Base-by-base conservation (phyloP, 2,797 vertebrate genomes). In the Xerus rutilus region DNA sequence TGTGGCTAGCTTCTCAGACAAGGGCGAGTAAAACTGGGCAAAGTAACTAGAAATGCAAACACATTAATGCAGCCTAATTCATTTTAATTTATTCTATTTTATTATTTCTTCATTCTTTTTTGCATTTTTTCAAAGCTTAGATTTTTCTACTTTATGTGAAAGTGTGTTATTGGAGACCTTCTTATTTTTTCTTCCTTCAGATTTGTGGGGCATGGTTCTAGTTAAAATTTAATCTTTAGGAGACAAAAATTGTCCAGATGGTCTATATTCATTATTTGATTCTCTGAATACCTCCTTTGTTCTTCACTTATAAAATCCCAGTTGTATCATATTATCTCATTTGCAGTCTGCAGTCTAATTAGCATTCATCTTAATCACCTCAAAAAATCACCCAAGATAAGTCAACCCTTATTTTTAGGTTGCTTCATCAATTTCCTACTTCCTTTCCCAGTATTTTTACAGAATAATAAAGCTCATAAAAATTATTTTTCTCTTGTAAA, bases 401-500 rank as follows among this genome's bases (percentile, higher is more conserved):
- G 74, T 62, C 11, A 57, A 86, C 3, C 6, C n/a, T 89, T 25
- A 87, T 70, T 90, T 32, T 95, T 62, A 76, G 32, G 23, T 79
- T 92, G 12, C 28, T 76, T 94, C 65, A 70, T 65, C n/a, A 87
- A 84, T 65, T 93, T 86, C 25, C 35, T 88, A 35, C 45, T 86
- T 74, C 30, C 18, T 2, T 6, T 69, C 7, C 45, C 21, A 72
- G 3, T 32, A 49, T n/a, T 93, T 89, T 92, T 64, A 77, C 47
- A 49, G 15, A 64, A 70, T 52, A 96, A 89, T 47, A 64, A 70
- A 67, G 4, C 9, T 35, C 47, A 6, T 13, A 64, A 49, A 89
- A 69, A 59, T 20, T 35, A 15, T 73, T 90, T 92, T 94, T 72
- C 39, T 85, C 93, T 79, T 86, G n/a, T 94, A 59, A 97, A 91